A percentile compares a stretch with the other conserved stretches of the same genome.
These are phyloP conservation scores for Ctenopoma kingsleyae DNA, from an alignment of 2,797 vertebrate species.

Conservation along the genomic window DNA sequence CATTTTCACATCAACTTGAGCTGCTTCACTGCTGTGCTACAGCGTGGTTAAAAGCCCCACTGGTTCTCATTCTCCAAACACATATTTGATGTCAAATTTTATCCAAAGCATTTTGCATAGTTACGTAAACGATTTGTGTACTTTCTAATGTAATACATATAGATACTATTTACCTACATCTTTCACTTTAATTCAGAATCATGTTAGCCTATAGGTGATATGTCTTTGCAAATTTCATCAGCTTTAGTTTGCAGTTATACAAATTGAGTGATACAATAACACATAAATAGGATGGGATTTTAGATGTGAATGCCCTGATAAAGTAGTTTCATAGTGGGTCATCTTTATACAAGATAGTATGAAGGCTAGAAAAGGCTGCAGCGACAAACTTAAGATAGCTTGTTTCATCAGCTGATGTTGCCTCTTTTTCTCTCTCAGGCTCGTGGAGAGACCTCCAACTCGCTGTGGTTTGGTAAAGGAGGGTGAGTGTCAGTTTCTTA, in stretches of 20 bases:
- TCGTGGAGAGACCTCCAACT: slow-evolving; percentile 92
- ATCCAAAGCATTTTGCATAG: slow-evolving; percentile 3
- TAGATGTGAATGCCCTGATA: slow-evolving; percentile 6
- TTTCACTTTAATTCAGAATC: neutral
- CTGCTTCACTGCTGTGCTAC: slow-evolving; percentile 23
- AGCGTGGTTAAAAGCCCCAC: slow-evolving; percentile 1
- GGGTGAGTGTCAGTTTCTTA: slow-evolving; percentile 76
- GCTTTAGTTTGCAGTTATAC: slow-evolving; percentile 11
- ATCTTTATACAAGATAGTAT: slow-evolving; percentile 5
- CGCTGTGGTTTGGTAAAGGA: slow-evolving; percentile 93
- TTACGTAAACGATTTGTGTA: slow-evolving; percentile 8
- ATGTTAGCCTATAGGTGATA: neutral
- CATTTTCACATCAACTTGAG: slow-evolving; percentile 45
- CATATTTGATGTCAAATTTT: neutral
- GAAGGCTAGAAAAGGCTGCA: slow-evolving; percentile 13
- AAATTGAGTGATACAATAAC: slow-evolving; percentile 12
- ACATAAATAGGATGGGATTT: slow-evolving; percentile 1
- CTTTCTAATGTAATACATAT: neutral
- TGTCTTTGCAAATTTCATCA: slow-evolving; percentile 4
- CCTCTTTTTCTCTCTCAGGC: slow-evolving; percentile 81
- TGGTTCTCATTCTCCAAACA: slow-evolving; percentile 9
- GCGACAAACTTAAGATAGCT: neutral
- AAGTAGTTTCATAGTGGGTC: slow-evolving; percentile 22
- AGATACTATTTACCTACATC: neutral
- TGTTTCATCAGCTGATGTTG: slow-evolving; percentile 28